Evolutionary conservation across 2,888 invertebrate genomes (phyloP), one percentile per base, ranked within the genome.

Genomic region (Conomelus anceps): DNA sequence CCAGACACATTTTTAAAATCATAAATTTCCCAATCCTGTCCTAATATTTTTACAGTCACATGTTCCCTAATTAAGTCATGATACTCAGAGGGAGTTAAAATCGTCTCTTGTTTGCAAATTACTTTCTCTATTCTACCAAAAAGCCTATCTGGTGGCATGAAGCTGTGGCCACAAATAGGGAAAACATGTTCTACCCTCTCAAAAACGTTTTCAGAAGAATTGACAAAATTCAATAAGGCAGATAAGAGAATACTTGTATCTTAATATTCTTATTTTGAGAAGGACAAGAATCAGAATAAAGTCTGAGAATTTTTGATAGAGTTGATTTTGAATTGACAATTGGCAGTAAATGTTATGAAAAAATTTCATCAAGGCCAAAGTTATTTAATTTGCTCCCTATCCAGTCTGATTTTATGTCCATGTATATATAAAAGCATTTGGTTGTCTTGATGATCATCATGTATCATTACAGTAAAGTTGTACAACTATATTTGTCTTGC

Each of bases 121-220:
- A 87, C 89, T 85, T 89, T 90, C 87, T 91, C 91, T 23, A 90
- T 89, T 89, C 89, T 63, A 63, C 90, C 90, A 88, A 91, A 91
- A 22, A 91, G 90, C 34, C 90, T 88, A 89, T 91, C 91, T 20
- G 90, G 86, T n/a, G 90, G 90, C 89, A 91, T 88, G 84, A 89
- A 91, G 23, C 90, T 89, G n/a, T n/a, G n/a, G n/a, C n/a, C n/a
- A n/a, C n/a, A n/a, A n/a, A n/a, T n/a, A n/a, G n/a, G n/a, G n/a
- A n/a, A n/a, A n/a, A n/a, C n/a, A n/a, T n/a, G n/a, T n/a, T n/a
- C n/a, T n/a, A n/a, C n/a, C n/a, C n/a, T n/a, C n/a, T n/a, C n/a
- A n/a, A n/a, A n/a, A n/a, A n/a, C n/a, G n/a, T n/a, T n/a, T n/a
- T n/a, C n/a, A n/a, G n/a, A n/a, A n/a, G n/a, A n/a, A n/a, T n/a